Base-by-base conservation (phyloP, 1,140 invertebrate species). In the Pseudomyrmex flavicornis region DNA sequence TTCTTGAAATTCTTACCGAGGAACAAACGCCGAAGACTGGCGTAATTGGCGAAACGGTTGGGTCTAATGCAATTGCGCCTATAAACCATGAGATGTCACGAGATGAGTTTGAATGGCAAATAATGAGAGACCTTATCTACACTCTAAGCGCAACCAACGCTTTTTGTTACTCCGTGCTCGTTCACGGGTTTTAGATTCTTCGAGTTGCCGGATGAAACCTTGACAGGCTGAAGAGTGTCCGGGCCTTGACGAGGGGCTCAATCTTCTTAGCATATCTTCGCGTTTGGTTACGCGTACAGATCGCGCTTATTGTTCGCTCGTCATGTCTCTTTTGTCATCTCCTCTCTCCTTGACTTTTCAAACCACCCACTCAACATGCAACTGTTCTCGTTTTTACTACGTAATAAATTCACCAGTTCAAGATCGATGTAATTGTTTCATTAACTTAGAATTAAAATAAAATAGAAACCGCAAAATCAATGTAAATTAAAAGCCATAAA, bases 191-290 rank as follows among this genome's bases (percentile, higher is more conserved):
- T 17, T 44, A 20, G 76, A 80, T 80, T 8, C 52, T 59, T 68
- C 10, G 52, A 13, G 17, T 62, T 62, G 22, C 35, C 48, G 7
- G 35, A 69, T n/a, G 20, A 5, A 22, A 26, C 66, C 66, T 80
- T 72, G 76, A 72, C 48, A 48, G 2, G 46, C 12, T 72, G 66
- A 72, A 48, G 66, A 80, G 20, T 61, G 46, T 26, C 2, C n/a
- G 44, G 1, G 22, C 76, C 76, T 80, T 72, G 66, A 5, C 66
- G 46, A 59, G 76, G 74, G 46, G 15, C 10, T n/a, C 66, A 70
- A 79, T 80, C 76, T 72, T 56, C 54, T 80, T 80, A 70, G 76
- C 76, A 80, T 80, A 72, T 72, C 54, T 20, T 56, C 56, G 20
- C 26, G 17, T 65, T 35, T 13, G 48, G n/a, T n/a, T 52, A 20